phyloP scores from a whole-genome alignment of 1,140 invertebrate genomes.

The Rhagoletis zephyria region DNA sequence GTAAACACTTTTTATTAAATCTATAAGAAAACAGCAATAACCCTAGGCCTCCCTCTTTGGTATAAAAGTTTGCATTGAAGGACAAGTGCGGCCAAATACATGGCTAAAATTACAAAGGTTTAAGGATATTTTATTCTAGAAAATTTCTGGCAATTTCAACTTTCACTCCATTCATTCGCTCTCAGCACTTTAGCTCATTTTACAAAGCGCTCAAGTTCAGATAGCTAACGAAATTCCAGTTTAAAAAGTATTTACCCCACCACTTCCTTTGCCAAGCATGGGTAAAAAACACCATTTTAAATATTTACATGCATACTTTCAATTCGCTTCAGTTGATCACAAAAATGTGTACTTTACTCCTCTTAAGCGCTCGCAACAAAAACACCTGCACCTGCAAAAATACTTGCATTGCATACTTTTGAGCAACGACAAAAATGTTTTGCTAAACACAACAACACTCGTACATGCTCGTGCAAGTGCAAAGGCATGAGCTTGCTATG shows the following conservation, averaged over 20 bases:
- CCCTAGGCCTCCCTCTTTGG: too few relatives aligned
- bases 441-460: neutral
- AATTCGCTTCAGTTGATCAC: neutral
- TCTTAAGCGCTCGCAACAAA: neutral
- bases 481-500: neutral
- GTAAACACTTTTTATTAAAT: too few relatives aligned
- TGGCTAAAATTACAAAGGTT: too few relatives aligned
- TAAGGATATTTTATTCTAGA: neutral
- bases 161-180: too few relatives aligned
- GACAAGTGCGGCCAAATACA: too few relatives aligned
- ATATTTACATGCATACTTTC: slow-evolving; percentile 34
- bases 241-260: neutral
- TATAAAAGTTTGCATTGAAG: too few relatives aligned
- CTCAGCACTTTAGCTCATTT: neutral
- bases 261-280: neutral
- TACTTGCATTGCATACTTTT: slow-evolving; percentile 43
- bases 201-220: slow-evolving; percentile 11
- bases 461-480: neutral
- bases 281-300: slow-evolving; percentile 12
- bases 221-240: neutral
- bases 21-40: too few relatives aligned
- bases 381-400: slow-evolving; percentile 15
- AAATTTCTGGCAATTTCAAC: neutral
- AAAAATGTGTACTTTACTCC: neutral
- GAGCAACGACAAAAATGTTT: slow-evolving; percentile 29